phyloP scores from a whole-genome alignment of 2,797 vertebrate genomes.

The Argyrosomus regius region DNA sequence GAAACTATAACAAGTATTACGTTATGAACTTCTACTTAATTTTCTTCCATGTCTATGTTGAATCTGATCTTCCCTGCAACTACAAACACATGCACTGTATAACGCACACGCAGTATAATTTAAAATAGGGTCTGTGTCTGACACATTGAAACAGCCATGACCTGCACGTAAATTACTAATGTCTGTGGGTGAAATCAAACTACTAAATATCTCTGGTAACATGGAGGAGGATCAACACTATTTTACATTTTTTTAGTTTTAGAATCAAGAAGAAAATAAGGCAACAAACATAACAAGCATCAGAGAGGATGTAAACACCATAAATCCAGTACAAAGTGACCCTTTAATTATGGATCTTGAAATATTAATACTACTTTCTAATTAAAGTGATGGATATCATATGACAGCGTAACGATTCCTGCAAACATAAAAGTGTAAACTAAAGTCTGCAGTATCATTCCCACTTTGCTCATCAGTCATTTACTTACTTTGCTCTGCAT shows the following conservation, averaged over 20 bases:
- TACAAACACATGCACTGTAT: not conserved
- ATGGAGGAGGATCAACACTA: not conserved
- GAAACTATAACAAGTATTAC: not conserved
- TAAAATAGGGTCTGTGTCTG: not conserved
- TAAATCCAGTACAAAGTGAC: constrained; percentile 8
- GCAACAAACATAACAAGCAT: not conserved
- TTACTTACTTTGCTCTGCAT: constrained; percentile 96
- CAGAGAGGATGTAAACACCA: constrained; percentile 12
- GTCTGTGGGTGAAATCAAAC: constrained; percentile 12
- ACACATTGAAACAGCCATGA: not conserved
- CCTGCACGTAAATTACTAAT: not conserved
- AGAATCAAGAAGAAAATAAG: not conserved
- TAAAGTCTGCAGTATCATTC: not conserved
- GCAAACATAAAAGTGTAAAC: not conserved
- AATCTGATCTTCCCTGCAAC: not conserved
- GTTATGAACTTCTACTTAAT: not conserved
- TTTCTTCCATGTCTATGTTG: not conserved
- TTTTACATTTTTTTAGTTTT: not conserved
- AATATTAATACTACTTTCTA: constrained; percentile 8
- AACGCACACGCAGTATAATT: not conserved
- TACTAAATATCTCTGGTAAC: constrained; percentile 16
- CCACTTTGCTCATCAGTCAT: not conserved
- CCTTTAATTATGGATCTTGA: not conserved
- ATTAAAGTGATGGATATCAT: not conserved
- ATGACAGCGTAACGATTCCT: not conserved